Percentiles rank a stretch among this genome's conserved stretches.
Evolutionary conservation across 2,888 invertebrate species (phyloP).

Genomic region (Alviniconcha strummeri): DNA sequence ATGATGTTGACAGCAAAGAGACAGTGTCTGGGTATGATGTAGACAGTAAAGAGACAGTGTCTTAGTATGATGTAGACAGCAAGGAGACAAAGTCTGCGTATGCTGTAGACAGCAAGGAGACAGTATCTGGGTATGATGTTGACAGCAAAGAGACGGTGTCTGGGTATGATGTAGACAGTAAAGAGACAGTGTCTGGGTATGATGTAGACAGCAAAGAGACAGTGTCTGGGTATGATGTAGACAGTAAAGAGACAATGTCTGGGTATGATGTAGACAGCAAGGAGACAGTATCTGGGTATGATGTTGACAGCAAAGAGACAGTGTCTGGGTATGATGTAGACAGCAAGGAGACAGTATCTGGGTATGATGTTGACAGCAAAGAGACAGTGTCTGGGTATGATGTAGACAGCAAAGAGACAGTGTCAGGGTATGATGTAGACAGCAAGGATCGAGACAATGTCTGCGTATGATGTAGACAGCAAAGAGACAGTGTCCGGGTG

Average conservation of each 20-base stretch:
- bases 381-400: too few relatives aligned
- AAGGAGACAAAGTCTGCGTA: too few relatives aligned
- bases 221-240: too few relatives aligned
- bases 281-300: constrained; percentile 8
- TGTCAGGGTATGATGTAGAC: too few relatives aligned
- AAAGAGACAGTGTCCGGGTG: neutral
- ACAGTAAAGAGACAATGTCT: too few relatives aligned
- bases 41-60: too few relatives aligned
- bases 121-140: constrained; percentile 5
- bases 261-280: neutral
- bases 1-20: neutral
- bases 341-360: neutral
- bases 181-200: neutral
- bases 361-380: neutral
- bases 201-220: neutral
- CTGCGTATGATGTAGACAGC: too few relatives aligned
- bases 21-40: too few relatives aligned
- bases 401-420: too few relatives aligned
- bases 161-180: neutral
- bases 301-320: neutral
- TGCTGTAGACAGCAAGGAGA: constrained; percentile 22
- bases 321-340: too few relatives aligned
- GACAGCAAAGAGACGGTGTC: neutral
- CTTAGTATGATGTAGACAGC: too few relatives aligned
- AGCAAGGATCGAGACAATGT: neutral